Conservation (phyloP, 1,140 invertebrate species). For the Bombus superbus region DNA sequence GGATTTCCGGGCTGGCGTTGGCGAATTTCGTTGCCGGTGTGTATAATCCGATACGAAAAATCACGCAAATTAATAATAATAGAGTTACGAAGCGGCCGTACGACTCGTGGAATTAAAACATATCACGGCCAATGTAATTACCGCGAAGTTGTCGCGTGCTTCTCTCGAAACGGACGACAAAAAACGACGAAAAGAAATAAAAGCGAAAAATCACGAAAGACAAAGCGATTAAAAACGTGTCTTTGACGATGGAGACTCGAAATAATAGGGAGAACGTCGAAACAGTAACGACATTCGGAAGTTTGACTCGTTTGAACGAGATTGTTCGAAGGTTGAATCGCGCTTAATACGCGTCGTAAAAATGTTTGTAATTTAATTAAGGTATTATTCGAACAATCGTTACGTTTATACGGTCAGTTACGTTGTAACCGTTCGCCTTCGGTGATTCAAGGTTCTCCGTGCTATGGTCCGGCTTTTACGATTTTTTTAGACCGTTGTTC, state of each 20-base stretch:
- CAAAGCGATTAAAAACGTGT: constrained; percentile 3
- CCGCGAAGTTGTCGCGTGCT: background rate
- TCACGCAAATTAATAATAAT: constrained; percentile 52
- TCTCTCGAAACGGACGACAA: background rate
- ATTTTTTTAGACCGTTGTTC: background rate
- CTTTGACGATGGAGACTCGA: background rate
- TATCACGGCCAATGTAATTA: constrained; percentile 33
- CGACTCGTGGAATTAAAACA: constrained; percentile 29
- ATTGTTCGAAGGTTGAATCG: background rate
- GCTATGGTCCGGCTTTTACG: background rate
- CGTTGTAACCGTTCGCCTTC: background rate
- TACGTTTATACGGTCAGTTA: background rate
- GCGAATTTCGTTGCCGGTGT: constrained; percentile 23
- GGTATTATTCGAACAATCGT: background rate
- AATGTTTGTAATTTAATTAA: constrained; percentile 5
- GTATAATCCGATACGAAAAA: constrained; percentile 52
- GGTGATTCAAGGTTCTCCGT: background rate
- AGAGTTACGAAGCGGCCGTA: constrained; percentile 15
- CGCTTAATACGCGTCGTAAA: background rate
- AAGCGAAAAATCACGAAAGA: background rate
- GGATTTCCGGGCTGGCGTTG: constrained; percentile 26
- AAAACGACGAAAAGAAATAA: no score
- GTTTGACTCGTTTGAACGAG: background rate
- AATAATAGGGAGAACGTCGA: background rate
- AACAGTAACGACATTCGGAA: background rate